Conservation (phyloP, 2,888 invertebrate species). For the Tolmerus cingulatus region DNA sequence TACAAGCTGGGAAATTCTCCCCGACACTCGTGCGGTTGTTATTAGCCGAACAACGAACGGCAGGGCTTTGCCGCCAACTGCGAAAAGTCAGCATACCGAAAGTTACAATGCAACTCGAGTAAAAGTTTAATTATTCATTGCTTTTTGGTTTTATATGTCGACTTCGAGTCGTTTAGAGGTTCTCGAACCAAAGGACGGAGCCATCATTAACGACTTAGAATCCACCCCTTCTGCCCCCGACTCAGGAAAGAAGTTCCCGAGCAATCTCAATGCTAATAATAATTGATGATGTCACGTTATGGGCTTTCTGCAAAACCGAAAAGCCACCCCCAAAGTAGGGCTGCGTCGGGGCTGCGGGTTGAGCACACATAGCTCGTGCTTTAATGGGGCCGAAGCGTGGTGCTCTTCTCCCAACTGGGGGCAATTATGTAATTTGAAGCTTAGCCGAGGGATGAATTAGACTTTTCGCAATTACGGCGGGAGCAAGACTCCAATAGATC, state of each 20-base stretch:
- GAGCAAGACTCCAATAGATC: neutral
- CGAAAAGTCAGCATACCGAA: neutral
- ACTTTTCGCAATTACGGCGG: neutral
- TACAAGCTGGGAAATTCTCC: neutral
- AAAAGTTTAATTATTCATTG: conserved; percentile 20
- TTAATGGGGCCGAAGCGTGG: neutral
- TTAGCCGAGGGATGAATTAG: neutral
- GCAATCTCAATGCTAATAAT: conserved; percentile 15
- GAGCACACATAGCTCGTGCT: neutral
- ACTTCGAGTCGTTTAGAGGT: neutral
- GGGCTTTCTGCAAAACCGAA: conserved; percentile 8
- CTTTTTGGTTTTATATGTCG: conserved; percentile 10
- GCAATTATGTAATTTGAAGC: neutral
- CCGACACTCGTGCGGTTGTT: neutral
- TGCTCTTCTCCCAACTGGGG: neutral
- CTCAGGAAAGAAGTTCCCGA: neutral
- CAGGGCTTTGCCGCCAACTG: neutral
- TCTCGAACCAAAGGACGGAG: neutral
- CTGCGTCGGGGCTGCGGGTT: neutral
- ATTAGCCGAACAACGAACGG: neutral
- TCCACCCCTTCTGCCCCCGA: neutral
- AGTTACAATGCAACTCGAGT: conserved; percentile 7
- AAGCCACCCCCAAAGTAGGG: neutral
- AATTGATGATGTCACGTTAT: conserved; percentile 9
- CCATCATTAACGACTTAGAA: neutral